Evolutionary conservation across 2,113 vertebrate genomes (phyloP).

Genomic region (human): GRCh38 chr2:84896501-84897000

Average conservation of each 20-base stretch:
- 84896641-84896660: background rate
- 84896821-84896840: slow-evolving; percentile 8
- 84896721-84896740: background rate
- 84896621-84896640: background rate
- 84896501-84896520: background rate
- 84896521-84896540: background rate
- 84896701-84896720: background rate
- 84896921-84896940: background rate
- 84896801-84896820: background rate
- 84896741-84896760: background rate
- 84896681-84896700: background rate
- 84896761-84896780: background rate
- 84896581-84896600: slow-evolving; percentile 12
- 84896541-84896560: background rate
- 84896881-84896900: background rate
- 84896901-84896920: background rate
- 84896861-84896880: background rate
- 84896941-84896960: background rate
- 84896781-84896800: background rate
- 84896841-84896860: background rate
- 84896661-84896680: background rate
- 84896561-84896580: background rate
- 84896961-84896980: background rate
- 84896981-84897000: background rate
- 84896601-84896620: background rate